Percentiles rank a stretch among this genome's conserved stretches.
These are phyloP conservation scores for Fulica atra DNA, from an alignment of 2,113 vertebrate genomes.

Conservation along the genomic window DNA sequence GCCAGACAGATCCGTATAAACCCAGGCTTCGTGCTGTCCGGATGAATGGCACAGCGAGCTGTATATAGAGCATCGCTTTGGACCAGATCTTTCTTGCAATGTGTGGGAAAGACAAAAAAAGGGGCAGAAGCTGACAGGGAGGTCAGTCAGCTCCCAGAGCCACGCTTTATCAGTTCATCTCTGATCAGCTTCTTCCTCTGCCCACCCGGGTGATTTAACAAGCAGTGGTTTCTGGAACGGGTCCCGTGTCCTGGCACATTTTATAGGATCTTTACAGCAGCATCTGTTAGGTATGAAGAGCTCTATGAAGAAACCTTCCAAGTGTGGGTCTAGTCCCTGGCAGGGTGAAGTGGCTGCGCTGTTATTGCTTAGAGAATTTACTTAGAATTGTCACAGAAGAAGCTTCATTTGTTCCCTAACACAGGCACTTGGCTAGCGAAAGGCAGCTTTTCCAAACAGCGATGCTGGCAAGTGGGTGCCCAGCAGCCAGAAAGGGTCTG, in stretches of 20 bases:
- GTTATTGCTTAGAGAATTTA: not conserved
- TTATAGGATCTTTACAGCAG: not conserved
- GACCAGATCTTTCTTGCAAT: slow-evolving; percentile 69
- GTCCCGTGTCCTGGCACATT: not conserved
- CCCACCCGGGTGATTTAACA: not conserved
- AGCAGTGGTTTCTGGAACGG: not conserved
- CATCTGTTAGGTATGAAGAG: not conserved
- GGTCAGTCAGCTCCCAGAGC: slow-evolving; percentile 84
- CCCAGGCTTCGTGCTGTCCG: not conserved
- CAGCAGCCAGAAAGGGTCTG: not conserved
- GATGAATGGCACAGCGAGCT: slow-evolving; percentile 29
- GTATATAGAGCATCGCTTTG: slow-evolving; percentile 75
- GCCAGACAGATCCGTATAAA: slow-evolving; percentile 56
- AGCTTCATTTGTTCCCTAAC: not conserved
- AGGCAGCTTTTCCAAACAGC: not conserved
- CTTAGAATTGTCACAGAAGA: not conserved
- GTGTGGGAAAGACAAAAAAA: slow-evolving; percentile 89
- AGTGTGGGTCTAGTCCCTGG: not conserved
- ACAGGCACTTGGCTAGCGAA: not conserved
- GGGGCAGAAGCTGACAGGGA: slow-evolving; percentile 73
- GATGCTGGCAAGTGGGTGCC: not conserved
- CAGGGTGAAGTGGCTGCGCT: not conserved
- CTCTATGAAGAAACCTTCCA: not conserved
- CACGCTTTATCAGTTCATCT: slow-evolving; percentile 28
- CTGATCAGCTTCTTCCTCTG: slow-evolving; percentile 41